These are phyloP conservation scores for Smutsia temminckii DNA, from an alignment of 2,797 vertebrate species.

Conservation along the genomic window DNA sequence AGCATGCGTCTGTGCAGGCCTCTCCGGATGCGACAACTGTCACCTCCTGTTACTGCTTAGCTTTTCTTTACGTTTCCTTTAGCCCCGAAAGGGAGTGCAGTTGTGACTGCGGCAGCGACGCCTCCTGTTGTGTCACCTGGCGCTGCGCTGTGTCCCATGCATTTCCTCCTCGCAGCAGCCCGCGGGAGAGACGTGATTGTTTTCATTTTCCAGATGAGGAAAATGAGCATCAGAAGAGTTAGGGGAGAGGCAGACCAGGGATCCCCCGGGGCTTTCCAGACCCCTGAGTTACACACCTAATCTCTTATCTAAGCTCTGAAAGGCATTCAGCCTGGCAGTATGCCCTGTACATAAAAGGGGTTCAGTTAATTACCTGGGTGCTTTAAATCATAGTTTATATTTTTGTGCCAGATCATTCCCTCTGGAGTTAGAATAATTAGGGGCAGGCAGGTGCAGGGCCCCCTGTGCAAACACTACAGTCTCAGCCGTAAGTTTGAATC, in stretches of 20 bases:
- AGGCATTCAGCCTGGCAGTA: background rate
- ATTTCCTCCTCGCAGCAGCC: background rate
- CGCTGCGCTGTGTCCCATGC: rapidly evolving
- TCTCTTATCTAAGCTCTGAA: background rate
- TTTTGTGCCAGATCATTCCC: background rate
- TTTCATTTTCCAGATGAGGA: background rate
- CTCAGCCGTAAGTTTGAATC: background rate
- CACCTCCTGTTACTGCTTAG: background rate
- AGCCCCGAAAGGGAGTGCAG: background rate
- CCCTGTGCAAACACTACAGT: background rate
- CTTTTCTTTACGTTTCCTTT: background rate
- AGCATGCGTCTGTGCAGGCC: background rate
- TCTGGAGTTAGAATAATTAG: background rate
- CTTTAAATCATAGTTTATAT: background rate
- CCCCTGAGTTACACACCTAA: background rate
- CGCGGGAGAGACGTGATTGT: background rate
- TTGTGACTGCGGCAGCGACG: background rate
- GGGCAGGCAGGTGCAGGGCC: background rate
- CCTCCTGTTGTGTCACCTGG: background rate
- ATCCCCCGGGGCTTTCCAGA: background rate
- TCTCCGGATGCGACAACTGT: background rate
- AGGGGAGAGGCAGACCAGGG: background rate
- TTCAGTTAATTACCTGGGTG: background rate
- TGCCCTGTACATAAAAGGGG: background rate
- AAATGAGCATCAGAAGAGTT: background rate